These are phyloP conservation scores for Sabatieria punctata DNA, from an alignment of 2,888 invertebrate genomes.

Conservation along the genomic window DNA sequence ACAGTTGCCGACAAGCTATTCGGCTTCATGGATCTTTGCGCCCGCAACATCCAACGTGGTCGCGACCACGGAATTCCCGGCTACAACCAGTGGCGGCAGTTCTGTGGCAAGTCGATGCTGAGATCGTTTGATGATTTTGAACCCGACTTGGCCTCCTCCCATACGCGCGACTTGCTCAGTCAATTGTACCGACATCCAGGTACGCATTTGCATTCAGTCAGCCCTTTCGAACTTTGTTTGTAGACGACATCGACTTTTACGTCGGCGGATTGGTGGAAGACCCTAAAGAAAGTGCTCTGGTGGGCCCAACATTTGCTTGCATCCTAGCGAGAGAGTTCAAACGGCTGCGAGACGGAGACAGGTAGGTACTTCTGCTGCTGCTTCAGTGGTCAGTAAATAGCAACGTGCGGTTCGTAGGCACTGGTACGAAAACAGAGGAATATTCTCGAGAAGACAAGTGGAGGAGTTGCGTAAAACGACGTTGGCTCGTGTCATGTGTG, in stretches of 20 bases:
- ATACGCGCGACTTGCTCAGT: background rate
- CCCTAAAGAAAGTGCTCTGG: constrained; percentile 59
- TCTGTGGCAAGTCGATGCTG: constrained; percentile 24
- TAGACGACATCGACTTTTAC: constrained; percentile 71
- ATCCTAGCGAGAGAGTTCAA: constrained; percentile 72
- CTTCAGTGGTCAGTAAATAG: background rate
- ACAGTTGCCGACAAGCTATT: constrained; percentile 69
- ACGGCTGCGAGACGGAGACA: constrained; percentile 68
- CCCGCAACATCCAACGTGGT: constrained; percentile 34
- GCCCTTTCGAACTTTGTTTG: constrained; percentile 8
- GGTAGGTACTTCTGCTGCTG: constrained; percentile 34
- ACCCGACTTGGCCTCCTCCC: too few species aligned
- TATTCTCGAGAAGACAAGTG: constrained; percentile 65
- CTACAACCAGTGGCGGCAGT: constrained; percentile 31
- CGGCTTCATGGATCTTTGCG: constrained; percentile 48
- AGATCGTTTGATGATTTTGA: background rate
- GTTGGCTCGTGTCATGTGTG: constrained; percentile 66
- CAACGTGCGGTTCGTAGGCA: background rate
- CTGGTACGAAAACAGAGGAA: constrained; percentile 42
- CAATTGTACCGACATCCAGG: constrained; percentile 1
- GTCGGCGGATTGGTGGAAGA: constrained; percentile 84
- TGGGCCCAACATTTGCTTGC: constrained; percentile 77
- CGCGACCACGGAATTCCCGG: constrained; percentile 34
- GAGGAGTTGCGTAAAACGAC: constrained; percentile 60
- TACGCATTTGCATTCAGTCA: background rate